Evolutionary conservation across 1,140 invertebrate genomes (phyloP), one percentile per base, ranked within the genome.

Genomic region (Hyles vespertilio): DNA sequence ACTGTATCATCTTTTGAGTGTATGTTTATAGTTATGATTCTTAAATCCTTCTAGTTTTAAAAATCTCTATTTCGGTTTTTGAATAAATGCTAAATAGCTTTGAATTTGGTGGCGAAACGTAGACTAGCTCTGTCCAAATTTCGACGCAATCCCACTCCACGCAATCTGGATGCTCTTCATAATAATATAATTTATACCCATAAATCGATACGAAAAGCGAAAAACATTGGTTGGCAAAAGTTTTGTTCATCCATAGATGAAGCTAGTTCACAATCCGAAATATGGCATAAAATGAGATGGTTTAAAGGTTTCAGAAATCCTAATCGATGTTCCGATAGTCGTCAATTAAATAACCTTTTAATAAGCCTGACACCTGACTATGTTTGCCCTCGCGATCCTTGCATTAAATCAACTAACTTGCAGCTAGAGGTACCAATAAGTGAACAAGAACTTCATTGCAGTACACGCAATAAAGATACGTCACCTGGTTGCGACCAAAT

Each of bases 231-330:
- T 4, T 70, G 43, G 32, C 44, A 52, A n/a, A 8, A 58, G n/a
- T 69, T 72, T 55, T 69, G 63, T 60, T 50, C 36, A n/a, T 43
- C 32, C 22, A 40, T 67, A 32, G 56, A 65, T 47, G 45, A 49
- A 51, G 44, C 44, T 4, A 56, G 59, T 9, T 55, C 67, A 22
- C 22, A 58, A 10, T 58, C 45, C 58, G 56, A 60, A 32, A 60
- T 73, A 47, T 73, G 63, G 70, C 3, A 9, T 22, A 53, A 50
- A 34, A 70, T 73, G 67, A 63, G 43, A 52, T 68, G 67, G 67
- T 9, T 70, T 12, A 68, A 73, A 55, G 67, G 67, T 2, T 55
- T 62, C 53, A 40, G 43, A 40, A 11, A 11, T n/a, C 33, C 47
- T 2, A 34, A 36, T 32, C 22, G 32, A 44, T 22, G 46, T 4